These are phyloP conservation scores for Potamarius usumacintae DNA, from an alignment of 2,113 vertebrate species.

Conservation along the genomic window DNA sequence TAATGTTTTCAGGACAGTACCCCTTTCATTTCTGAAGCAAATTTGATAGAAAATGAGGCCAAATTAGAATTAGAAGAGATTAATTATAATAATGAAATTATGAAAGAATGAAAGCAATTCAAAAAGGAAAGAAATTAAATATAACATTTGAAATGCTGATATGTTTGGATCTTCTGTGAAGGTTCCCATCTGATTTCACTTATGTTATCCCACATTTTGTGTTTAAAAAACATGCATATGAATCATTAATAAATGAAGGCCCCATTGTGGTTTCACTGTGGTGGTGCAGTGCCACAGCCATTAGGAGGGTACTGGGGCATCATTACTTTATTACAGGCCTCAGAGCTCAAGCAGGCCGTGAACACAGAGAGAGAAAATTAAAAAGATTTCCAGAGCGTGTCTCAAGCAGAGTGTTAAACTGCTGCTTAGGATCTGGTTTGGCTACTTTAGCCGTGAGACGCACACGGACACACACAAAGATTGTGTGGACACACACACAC, in stretches of 20 bases:
- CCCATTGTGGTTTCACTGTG: not conserved
- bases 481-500: not conserved
- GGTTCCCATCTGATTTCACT: too few relatives aligned
- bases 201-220: not conserved
- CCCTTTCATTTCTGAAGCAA: too few relatives aligned
- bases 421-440: too few relatives aligned
- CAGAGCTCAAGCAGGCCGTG: conserved; percentile 31
- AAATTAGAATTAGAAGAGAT: too few relatives aligned
- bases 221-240: not conserved
- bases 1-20: too few relatives aligned
- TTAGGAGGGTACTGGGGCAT: conserved; percentile 2
- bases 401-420: conserved; percentile 35
- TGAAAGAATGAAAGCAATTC: too few relatives aligned
- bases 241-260: not conserved
- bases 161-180: too few relatives aligned
- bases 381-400: conserved; percentile 44
- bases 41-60: too few relatives aligned
- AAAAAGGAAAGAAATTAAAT: too few relatives aligned
- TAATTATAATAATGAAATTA: too few relatives aligned
- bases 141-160: too few relatives aligned
- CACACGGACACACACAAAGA: not conserved
- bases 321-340: conserved; percentile 48
- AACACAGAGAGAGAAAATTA: conserved; percentile 38
- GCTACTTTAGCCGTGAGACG: too few relatives aligned
- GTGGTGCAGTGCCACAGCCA: not conserved